A percentile compares a stretch with the other conserved stretches of the same genome.
phyloP scores from a whole-genome alignment of 64 coral and sea anemone species.

The Astreopora myriophthalma region DNA sequence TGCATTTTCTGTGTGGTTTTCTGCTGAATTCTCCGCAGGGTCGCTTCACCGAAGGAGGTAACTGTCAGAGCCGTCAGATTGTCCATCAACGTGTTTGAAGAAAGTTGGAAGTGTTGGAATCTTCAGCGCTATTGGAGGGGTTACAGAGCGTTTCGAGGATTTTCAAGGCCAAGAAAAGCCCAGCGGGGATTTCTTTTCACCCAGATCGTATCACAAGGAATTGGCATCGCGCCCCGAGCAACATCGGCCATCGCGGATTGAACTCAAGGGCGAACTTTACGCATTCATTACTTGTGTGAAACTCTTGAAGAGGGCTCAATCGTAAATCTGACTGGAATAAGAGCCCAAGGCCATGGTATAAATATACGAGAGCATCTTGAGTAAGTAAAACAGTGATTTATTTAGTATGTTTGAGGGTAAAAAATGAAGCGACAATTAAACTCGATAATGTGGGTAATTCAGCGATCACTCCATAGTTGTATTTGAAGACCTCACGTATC shows the following conservation, averaged over 20 bases:
- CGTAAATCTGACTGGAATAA: conserved; percentile 27
- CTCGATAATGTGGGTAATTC: neutral
- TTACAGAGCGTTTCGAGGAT: neutral
- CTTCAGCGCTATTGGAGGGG: too few species aligned
- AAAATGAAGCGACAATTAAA: neutral
- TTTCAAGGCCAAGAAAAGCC: neutral
- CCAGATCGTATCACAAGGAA: conserved; percentile 17
- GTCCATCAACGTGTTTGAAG: neutral
- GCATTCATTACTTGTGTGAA: neutral
- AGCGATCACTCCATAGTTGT: neutral
- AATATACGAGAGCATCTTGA: neutral
- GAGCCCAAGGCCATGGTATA: neutral
- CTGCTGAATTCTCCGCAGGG: neutral
- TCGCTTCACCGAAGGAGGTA: neutral
- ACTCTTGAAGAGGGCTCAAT: neutral
- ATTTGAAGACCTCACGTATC: conserved; percentile 19
- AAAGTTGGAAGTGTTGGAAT: neutral
- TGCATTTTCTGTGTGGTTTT: neutral
- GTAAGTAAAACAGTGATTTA: neutral
- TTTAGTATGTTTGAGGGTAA: neutral
- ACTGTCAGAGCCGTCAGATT: neutral
- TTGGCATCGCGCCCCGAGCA: neutral
- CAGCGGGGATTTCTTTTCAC: conserved; percentile 12
- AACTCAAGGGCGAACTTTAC: neutral
- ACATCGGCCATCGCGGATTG: neutral